A percentile compares a stretch with the other conserved stretches of the same genome.
Evolutionary conservation across 2,113 vertebrate species (phyloP).

Genomic region (Mesitornis unicolor): DNA sequence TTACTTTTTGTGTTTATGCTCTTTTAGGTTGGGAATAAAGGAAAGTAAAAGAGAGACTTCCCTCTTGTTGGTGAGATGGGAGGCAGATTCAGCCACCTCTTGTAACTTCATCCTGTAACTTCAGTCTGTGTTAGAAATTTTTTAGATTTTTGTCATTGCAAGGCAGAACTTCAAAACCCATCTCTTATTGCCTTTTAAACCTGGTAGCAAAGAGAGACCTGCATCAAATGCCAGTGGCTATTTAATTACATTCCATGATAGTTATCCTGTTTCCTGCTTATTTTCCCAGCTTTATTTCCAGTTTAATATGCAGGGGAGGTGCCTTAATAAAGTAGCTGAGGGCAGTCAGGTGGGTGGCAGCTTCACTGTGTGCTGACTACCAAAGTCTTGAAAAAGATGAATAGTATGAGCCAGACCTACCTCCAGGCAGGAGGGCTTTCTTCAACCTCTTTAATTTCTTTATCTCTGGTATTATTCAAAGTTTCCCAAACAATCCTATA

Average conservation of each 20-base stretch:
- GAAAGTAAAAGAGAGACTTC: background rate
- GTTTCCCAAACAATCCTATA: background rate
- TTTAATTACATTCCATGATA: background rate
- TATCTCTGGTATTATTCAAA: background rate
- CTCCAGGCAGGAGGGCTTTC: background rate
- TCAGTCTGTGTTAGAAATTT: background rate
- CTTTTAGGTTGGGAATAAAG: background rate
- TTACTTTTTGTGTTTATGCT: background rate
- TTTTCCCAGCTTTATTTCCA: background rate
- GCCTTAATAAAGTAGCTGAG: background rate
- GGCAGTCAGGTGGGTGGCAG: background rate
- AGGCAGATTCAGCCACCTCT: background rate
- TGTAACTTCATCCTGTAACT: background rate
- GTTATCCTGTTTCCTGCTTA: background rate
- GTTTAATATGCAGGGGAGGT: background rate
- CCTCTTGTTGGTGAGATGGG: background rate
- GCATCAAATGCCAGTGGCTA: background rate
- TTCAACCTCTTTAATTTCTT: background rate
- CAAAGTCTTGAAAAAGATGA: background rate
- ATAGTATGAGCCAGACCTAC: background rate
- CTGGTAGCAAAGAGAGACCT: background rate
- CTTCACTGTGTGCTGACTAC: background rate
- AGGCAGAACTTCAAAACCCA: background rate
- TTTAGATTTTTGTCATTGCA: background rate
- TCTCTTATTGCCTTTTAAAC: background rate